Evolutionary conservation across 2,888 invertebrate species (phyloP), one percentile per base, ranked within the genome.

Genomic region (Drosophila testacea): DNA sequence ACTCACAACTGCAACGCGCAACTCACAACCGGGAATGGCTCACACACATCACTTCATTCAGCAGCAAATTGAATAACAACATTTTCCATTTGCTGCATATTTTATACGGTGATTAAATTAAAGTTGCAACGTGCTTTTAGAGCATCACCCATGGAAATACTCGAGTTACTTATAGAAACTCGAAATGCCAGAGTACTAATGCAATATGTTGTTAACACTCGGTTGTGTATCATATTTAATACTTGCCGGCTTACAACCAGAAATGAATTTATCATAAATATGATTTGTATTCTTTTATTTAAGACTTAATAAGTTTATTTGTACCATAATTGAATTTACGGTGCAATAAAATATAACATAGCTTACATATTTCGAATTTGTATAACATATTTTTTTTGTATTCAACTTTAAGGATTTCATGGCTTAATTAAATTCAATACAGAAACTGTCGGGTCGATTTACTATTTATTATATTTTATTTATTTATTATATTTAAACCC

Each of bases 31-130:
- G 48, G 51, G 39, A 56, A 34, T 34, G 56, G 46, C 51, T 27
- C 34, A 56, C 51, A 66, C 63, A 79, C 85, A 75, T 85, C 86
- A 79, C 78, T 85, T 77, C 85, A 83, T 85, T 85, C 85, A 85
- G 81, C 78, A 67, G 73, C 72, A 85, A 88, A 88, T 85, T 85
- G 85, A 85, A 85, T 88, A 85, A 81, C 83, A 85, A 79, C 88
- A 85, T 88, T 88, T 81, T 81, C 88, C 88, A 83, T 88, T 85
- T 85, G 77, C 75, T 79, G 79, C 85, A 83, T 78, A 85, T 85
- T 85, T 88, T 83, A 88, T 78, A 73, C 71, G 75, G 50, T 83
- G 85, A 85, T 85, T 81, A 76, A 85, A 85, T 85, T 83, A 85
- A 85, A 88, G 75, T 79, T 88, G 72, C 81, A 79, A 73, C 73